These are phyloP conservation scores for Calameuta idolon DNA, from an alignment of 2,888 invertebrate species.

Conservation along the genomic window DNA sequence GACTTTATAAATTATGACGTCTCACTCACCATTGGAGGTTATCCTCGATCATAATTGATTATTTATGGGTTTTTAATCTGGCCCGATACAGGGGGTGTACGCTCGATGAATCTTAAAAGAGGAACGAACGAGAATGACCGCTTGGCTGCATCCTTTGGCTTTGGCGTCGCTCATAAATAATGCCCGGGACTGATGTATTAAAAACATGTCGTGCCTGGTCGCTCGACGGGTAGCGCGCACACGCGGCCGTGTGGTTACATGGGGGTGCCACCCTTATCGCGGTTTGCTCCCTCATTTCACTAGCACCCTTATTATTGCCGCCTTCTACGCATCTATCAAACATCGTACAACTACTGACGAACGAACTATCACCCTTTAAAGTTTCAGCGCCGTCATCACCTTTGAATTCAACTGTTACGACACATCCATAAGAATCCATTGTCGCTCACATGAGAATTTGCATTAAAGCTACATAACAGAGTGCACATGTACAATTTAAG, in stretches of 20 bases:
- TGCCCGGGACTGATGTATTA: constrained; percentile 7
- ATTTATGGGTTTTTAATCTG: constrained; percentile 31
- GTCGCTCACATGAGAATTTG: too few species aligned
- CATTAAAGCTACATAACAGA: too few species aligned
- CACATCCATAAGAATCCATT: too few species aligned
- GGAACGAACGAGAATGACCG: constrained; percentile 23
- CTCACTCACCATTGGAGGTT: constrained; percentile 15
- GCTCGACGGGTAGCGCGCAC: background rate
- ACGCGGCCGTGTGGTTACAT: background rate
- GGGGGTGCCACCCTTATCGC: constrained; percentile 1
- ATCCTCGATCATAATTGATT: constrained; percentile 28
- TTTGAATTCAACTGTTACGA: too few species aligned
- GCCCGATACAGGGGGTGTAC: background rate
- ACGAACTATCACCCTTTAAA: too few species aligned
- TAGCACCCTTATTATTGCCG: too few species aligned
- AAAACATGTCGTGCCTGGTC: constrained; percentile 3
- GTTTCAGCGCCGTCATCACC: too few species aligned
- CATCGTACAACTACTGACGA: too few species aligned
- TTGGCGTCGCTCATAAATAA: constrained; percentile 14
- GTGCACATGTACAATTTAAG: too few species aligned
- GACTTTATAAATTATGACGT: background rate
- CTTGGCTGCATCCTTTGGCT: constrained; percentile 28
- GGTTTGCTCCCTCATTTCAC: constrained; percentile 1
- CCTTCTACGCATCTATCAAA: too few species aligned
- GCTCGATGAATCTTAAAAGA: constrained; percentile 17